These are phyloP conservation scores for Ceyx margarethae DNA, from an alignment of 2,113 vertebrate species.

Conservation along the genomic window DNA sequence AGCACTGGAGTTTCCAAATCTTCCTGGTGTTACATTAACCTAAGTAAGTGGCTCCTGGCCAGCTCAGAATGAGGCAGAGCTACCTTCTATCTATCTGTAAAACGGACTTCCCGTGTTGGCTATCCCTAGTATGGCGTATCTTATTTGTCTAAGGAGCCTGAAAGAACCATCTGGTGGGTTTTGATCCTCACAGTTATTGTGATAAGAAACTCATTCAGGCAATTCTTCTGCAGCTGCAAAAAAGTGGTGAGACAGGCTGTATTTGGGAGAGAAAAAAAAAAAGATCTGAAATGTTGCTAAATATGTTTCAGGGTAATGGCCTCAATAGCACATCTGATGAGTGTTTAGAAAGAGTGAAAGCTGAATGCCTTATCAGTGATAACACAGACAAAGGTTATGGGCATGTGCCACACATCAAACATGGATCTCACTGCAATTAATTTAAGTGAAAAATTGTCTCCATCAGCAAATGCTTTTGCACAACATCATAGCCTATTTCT, in stretches of 20 bases:
- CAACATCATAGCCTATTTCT: not conserved
- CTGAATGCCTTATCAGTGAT: conserved; percentile 44
- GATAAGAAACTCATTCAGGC: conserved; percentile 47
- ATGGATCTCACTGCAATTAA: conserved; percentile 39
- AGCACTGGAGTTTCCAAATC: not conserved
- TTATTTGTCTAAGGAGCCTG: conserved; percentile 16
- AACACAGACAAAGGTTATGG: conserved; percentile 48
- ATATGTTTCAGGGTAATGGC: conserved; percentile 34
- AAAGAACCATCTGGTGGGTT: conserved; percentile 26
- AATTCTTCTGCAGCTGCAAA: conserved; percentile 53
- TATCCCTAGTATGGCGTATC: not conserved
- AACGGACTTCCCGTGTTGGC: not conserved
- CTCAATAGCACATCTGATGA: conserved; percentile 52
- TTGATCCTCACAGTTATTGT: conserved; percentile 28
- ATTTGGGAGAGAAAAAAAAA: not conserved
- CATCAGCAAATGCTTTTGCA: conserved; percentile 52
- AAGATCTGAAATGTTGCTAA: conserved; percentile 8
- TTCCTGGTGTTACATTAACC: not conserved
- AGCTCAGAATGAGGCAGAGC: not conserved
- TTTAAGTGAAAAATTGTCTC: conserved; percentile 39
- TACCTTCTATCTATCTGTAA: not conserved
- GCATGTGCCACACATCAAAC: conserved; percentile 16
- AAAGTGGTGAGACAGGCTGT: conserved; percentile 40
- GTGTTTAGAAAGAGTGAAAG: conserved; percentile 29
- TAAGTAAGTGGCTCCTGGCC: not conserved